Conservation (phyloP, 2,797 vertebrate genomes). For the Gymnopithys bicolor region DNA sequence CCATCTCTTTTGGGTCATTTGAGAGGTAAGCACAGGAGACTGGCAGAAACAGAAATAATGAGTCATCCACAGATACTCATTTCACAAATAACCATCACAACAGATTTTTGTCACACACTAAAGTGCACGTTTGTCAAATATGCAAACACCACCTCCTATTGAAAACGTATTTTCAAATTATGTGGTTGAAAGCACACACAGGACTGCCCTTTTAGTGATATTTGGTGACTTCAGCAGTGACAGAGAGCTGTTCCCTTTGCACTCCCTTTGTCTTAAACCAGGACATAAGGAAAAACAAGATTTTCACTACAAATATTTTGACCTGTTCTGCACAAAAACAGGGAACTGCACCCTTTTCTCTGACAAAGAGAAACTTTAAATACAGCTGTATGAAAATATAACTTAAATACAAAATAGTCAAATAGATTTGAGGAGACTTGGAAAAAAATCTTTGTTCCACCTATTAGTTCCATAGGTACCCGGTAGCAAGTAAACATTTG, state of each 20-base stretch:
- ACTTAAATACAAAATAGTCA: conserved; percentile 85
- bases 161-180: neutral
- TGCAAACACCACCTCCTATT: neutral
- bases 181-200: neutral
- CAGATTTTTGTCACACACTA: conserved; percentile 27
- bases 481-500: conserved; percentile 75
- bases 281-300: conserved; percentile 13
- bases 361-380: conserved; percentile 80
- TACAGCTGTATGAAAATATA: conserved; percentile 85
- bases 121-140: conserved; percentile 58
- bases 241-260: conserved; percentile 37
- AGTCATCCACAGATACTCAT: neutral
- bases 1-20: neutral
- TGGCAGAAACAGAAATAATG: neutral
- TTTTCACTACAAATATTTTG: conserved; percentile 33
- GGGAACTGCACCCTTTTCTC: conserved; percentile 61
- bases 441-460: conserved; percentile 78
- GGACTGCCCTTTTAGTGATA: neutral
- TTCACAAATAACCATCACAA: conserved; percentile 23
- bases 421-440: conserved; percentile 77
- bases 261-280: conserved; percentile 1
- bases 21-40: conserved; percentile 18
- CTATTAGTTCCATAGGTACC: conserved; percentile 75
- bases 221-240: conserved; percentile 28
- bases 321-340: conserved; percentile 61